Evolutionary conservation across 2,888 invertebrate species (phyloP).

Genomic region (Dryocosmus kuriphilus): DNA sequence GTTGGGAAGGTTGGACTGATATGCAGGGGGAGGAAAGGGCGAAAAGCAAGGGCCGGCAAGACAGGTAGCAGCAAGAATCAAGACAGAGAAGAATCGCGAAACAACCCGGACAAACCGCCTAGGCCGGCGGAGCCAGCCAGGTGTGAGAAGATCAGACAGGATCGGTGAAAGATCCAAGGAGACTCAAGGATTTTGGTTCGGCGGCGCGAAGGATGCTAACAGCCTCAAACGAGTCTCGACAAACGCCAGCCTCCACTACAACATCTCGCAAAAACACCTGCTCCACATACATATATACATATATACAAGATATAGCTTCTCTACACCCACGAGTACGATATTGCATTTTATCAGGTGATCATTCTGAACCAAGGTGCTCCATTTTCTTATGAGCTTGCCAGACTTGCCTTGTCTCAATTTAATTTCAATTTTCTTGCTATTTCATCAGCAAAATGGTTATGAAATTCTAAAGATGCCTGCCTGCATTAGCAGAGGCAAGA

Average conservation of each 20-base stretch:
- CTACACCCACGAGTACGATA: background rate
- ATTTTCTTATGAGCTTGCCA: constrained; percentile 5
- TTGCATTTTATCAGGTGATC: background rate
- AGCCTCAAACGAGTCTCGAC: constrained; percentile 62
- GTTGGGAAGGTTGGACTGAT: constrained; percentile 8
- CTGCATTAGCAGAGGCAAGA: background rate
- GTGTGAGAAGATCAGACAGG: constrained; percentile 70
- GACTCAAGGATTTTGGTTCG: constrained; percentile 61
- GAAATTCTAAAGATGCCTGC: background rate
- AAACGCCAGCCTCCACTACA: constrained; percentile 63
- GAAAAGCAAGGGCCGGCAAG: constrained; percentile 52
- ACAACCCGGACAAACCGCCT: constrained; percentile 63
- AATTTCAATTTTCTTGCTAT: background rate
- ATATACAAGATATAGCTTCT: background rate
- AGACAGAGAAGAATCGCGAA: constrained; percentile 49
- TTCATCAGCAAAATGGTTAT: background rate
- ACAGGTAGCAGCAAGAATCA: constrained; percentile 64
- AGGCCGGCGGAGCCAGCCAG: constrained; percentile 65
- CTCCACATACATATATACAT: constrained; percentile 25
- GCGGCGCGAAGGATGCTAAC: constrained; percentile 52
- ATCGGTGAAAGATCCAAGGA: constrained; percentile 68
- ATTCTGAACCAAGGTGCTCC: background rate
- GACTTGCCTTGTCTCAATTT: background rate
- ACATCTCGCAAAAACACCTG: constrained; percentile 68
- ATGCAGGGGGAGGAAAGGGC: constrained; percentile 42